phyloP scores from a whole-genome alignment of 2,113 vertebrate genomes.

The Amblyopsis rosae region DNA sequence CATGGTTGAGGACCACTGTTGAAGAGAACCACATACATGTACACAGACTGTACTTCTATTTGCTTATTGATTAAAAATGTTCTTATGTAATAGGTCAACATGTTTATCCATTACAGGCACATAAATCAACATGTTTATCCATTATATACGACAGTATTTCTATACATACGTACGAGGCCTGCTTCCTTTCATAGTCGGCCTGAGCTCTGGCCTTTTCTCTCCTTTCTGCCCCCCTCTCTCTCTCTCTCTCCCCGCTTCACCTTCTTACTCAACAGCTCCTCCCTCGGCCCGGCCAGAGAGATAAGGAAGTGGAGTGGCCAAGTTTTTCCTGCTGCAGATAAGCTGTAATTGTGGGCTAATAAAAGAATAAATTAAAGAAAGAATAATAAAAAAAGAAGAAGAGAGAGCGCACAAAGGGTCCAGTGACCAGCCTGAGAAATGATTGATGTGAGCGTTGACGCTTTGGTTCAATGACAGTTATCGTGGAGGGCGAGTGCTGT shows the following conservation, averaged over 20 bases:
- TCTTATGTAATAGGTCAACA: neutral
- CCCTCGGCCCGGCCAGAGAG: slow-evolving; percentile 57
- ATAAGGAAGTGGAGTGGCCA: slow-evolving; percentile 67
- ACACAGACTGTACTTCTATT: neutral
- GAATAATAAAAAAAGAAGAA: slow-evolving; percentile 38
- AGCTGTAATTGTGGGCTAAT: slow-evolving; percentile 72
- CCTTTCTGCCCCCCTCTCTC: slow-evolving; percentile 25
- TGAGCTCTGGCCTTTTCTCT: slow-evolving; percentile 1
- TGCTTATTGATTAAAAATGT: neutral
- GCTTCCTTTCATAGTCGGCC: slow-evolving; percentile 31
- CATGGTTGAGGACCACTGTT: no score
- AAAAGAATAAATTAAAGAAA: slow-evolving; percentile 52
- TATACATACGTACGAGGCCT: slow-evolving; percentile 15
- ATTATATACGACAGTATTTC: slow-evolving; percentile 10
- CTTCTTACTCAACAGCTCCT: slow-evolving; percentile 68
- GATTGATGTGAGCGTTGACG: slow-evolving; percentile 58
- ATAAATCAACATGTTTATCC: neutral
- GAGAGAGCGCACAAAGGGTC: slow-evolving; percentile 46
- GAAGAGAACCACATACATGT: neutral
- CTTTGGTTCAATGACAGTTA: slow-evolving; percentile 51
- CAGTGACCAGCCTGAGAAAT: slow-evolving; percentile 55
- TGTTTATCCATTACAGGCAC: neutral
- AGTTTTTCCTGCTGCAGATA: slow-evolving; percentile 71
- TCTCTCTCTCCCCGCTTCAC: slow-evolving; percentile 25
- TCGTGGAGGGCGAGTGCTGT: slow-evolving; percentile 37